Evolutionary conservation across 2,113 vertebrate genomes (phyloP), one percentile per base, ranked within the genome.

Genomic region (Elanus axillaris): DNA sequence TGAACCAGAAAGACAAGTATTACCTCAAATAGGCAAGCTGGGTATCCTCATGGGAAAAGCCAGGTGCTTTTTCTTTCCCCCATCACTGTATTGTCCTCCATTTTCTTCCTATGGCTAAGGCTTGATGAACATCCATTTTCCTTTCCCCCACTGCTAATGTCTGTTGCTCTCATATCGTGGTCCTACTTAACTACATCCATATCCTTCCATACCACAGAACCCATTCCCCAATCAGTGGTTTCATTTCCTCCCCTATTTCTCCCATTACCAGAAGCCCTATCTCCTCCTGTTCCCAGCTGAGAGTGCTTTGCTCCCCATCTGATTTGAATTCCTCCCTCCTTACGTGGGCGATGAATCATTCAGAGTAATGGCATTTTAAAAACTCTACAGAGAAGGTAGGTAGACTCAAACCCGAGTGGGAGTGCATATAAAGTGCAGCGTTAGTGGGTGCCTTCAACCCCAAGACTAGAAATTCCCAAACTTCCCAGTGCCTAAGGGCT

Each of bases 271-370:
- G 56, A 13, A 94, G 69, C 69, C 86, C 76, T 47, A 18, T 47
- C 76, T 68, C 45, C 77, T 94, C 88, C 76, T 67, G 3, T 94
- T 95, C 91, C 88, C 91, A 96, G 75, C 0, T 2, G 84, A 90
- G 76, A 78, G 47, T 0, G 34, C 66, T 94, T 81, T 82, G 83
- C 81, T 96, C 94, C 76, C 94, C 74, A 64, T 81, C 96, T 94
- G 69, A 96, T 94, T 94, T 72, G 76, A 94, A 94, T 96, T 96
- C 93, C 94, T 95, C 95, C 95, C 90, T 95, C 88, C 84, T 34
- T 19, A 62, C 1, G 60, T 94, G 91, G 94, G 96, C 3, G 77
- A 85, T 50, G 94, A 94, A 84, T 93, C 95, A 62, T 62, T 75
- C 75, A 42, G 73, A 86, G 86, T 59, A 94, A 77, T 85, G 93